Evolutionary conservation across 2,113 vertebrate species (phyloP).

Genomic region (Scolopax mira): DNA sequence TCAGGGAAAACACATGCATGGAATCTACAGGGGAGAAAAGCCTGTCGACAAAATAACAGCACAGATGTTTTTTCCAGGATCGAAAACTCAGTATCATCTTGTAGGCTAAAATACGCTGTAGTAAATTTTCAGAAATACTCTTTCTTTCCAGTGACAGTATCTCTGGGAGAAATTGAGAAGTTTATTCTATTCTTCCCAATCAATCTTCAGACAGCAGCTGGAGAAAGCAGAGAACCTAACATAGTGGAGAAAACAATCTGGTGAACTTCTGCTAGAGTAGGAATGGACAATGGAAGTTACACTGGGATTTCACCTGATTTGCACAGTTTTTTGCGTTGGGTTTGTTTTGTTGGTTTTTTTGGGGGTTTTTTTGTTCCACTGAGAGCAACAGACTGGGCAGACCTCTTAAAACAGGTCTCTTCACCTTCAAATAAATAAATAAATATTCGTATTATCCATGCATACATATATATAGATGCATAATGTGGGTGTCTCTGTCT

Average conservation of each 20-base stretch:
- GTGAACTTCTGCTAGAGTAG: neutral
- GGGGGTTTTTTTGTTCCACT: neutral
- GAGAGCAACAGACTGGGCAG: neutral
- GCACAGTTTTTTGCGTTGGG: neutral
- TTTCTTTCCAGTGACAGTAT: neutral
- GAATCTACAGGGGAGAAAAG: neutral
- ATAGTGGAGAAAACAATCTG: neutral
- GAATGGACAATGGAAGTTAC: neutral
- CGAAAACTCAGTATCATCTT: neutral
- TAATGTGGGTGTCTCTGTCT: accelerated
- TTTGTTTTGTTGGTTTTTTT: neutral
- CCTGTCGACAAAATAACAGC: neutral
- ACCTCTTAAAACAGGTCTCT: neutral
- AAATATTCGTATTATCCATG: neutral
- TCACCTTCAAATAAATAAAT: neutral
- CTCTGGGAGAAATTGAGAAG: neutral
- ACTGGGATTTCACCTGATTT: neutral
- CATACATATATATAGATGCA: neutral
- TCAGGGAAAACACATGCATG: neutral
- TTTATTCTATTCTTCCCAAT: neutral
- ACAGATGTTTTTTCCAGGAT: neutral
- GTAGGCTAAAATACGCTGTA: neutral
- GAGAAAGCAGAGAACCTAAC: neutral
- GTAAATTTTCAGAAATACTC: neutral
- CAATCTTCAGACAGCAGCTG: neutral